Conservation (phyloP, 2,113 vertebrate genomes). For the Dicentrarchus labrax region DNA sequence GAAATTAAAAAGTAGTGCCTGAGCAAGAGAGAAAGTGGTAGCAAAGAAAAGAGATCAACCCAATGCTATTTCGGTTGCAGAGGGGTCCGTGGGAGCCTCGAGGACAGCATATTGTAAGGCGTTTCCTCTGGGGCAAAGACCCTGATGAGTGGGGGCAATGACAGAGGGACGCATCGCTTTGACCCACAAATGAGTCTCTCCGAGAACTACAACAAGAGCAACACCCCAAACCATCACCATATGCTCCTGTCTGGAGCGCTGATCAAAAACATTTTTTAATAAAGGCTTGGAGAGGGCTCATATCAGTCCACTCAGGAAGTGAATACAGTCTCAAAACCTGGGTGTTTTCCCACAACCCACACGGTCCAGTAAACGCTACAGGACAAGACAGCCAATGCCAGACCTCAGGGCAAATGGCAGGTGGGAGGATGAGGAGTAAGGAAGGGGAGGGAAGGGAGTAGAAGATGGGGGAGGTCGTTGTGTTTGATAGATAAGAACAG, state of each 20-base stretch:
- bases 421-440: slow-evolving; percentile 16
- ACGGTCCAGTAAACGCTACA: slow-evolving; percentile 16
- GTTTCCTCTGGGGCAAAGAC: slow-evolving; percentile 19
- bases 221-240: slow-evolving; percentile 30
- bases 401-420: slow-evolving; percentile 3
- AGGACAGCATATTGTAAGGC: background rate
- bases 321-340: background rate
- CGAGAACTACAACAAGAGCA: background rate
- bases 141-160: background rate
- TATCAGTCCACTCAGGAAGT: background rate
- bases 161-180: slow-evolving; percentile 2
- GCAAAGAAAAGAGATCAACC: slow-evolving; percentile 10
- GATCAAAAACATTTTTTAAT: slow-evolving; percentile 4
- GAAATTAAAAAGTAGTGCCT: slow-evolving; percentile 6
- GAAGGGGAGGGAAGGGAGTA: background rate
- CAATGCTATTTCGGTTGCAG: slow-evolving; percentile 36
- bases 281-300: background rate
- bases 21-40: background rate
- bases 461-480: slow-evolving; percentile 13
- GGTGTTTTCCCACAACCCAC: slow-evolving; percentile 16
- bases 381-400: background rate
- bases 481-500: slow-evolving; percentile 67
- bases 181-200: background rate
- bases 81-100: background rate
- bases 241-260: background rate